Evolutionary conservation across 2,888 invertebrate species (phyloP), one percentile per base, ranked within the genome.

Genomic region (Napeogenes sylphis): DNA sequence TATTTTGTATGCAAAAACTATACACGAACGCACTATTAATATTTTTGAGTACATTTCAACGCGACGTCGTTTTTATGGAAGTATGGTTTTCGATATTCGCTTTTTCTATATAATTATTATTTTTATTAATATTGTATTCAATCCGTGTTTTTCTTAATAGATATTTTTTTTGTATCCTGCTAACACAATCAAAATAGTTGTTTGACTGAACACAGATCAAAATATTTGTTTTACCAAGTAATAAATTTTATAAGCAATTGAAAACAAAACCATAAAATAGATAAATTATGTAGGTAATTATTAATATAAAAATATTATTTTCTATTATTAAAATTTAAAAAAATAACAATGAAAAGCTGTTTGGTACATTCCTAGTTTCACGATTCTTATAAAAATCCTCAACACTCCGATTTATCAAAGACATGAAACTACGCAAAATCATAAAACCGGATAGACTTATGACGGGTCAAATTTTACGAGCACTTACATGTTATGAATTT

Each of bases 1-100:
- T 70, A 68, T 70, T 71, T 68, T 73, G 69, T 66, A 68, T 67
- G 67, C 61, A 67, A 63, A 68, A 70, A 69, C 56, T 67, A 68
- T 70, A 66, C 65, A 68, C 64, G 68, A 65, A 66, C 65, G 71
- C 65, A 65, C 68, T 65, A 68, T 70, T 71, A 72, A 72, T 72
- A 69, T 72, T 71, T 70, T 67, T 69, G 71, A 71, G 71, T 70
- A 70, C 65, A 62, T 60, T 32, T 62, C 56, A 58, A 61, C 61
- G 65, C 59, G 59, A 59, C 59, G 64, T 68, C 69, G 69, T 70
- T 66, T 69, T 56, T 67, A 64, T 68, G 61, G 66, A 70, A 70
- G 67, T 66, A 54, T 64, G 63, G 65, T 64, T 64, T 64, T 65
- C 53, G 56, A 57, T 56, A 58, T 42, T 42, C 12, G 42, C 10